Conservation (phyloP, 1,140 invertebrate genomes). For the Cotesia typhae region DNA sequence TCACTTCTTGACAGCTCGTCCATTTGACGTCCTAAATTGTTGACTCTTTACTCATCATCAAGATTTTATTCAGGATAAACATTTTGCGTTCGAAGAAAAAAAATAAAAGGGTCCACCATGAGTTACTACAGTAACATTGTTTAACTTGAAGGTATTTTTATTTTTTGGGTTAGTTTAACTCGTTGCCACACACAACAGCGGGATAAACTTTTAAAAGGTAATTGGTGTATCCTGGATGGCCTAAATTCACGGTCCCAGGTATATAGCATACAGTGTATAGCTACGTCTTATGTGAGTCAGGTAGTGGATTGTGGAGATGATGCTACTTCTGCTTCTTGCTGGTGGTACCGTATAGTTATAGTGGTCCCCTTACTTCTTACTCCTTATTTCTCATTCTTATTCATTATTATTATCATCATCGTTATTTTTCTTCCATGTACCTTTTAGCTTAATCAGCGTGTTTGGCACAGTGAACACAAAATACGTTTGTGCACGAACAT, state of each 20-base stretch:
- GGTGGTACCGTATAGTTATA: neutral
- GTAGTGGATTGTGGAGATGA: neutral
- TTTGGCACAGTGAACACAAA: conserved; percentile 1
- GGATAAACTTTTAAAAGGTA: conserved; percentile 7
- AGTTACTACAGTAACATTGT: neutral
- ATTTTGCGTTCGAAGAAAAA: conserved; percentile 21
- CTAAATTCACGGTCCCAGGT: conserved; percentile 11
- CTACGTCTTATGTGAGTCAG: neutral
- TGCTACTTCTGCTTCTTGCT: neutral
- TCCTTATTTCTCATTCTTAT: too few relatives aligned
- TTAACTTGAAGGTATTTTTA: neutral
- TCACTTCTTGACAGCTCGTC: conserved; percentile 27
- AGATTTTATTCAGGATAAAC: conserved; percentile 1
- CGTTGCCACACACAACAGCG: neutral
- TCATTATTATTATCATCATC: neutral
- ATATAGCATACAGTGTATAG: neutral
- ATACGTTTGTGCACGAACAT: conserved; percentile 10
- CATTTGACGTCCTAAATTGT: conserved; percentile 25
- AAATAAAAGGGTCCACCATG: neutral
- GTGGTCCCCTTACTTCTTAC: too few relatives aligned
- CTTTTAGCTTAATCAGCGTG: conserved; percentile 10
- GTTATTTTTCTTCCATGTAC: neutral
- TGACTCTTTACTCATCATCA: conserved; percentile 14
- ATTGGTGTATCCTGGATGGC: conserved; percentile 19
- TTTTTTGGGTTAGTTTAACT: neutral